Evolutionary conservation across 2,113 vertebrate genomes (phyloP).

Genomic region (Ictalurus furcatus): DNA sequence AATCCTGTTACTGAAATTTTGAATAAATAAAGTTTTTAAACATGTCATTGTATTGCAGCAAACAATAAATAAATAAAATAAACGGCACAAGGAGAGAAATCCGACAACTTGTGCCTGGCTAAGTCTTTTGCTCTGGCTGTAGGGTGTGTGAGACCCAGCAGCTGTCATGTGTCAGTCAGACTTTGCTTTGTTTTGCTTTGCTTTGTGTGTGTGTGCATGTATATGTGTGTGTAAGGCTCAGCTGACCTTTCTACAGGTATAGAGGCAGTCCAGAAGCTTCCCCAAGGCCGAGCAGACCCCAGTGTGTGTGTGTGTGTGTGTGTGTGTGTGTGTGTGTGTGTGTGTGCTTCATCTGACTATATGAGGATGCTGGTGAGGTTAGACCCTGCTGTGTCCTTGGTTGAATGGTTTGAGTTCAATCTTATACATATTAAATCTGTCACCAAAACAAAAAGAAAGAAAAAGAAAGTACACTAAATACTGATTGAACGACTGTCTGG

Average conservation of each 20-base stretch:
- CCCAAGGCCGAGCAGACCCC: constrained; percentile 10
- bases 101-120: neutral
- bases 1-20: neutral
- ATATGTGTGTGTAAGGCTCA: constrained; percentile 18
- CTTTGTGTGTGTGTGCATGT: neutral
- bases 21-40: neutral
- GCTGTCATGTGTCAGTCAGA: constrained; percentile 29
- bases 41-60: no score
- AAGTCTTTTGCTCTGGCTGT: neutral
- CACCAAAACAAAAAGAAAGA: no score
- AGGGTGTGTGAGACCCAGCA: constrained; percentile 14
- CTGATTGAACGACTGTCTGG: neutral
- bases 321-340: neutral
- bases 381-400: neutral
- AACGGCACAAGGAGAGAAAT: neutral
- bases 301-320: constrained; percentile 3
- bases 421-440: neutral
- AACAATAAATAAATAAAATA: no score
- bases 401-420: neutral
- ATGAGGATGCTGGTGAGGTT: neutral
- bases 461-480: neutral
- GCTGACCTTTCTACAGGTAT: constrained; percentile 43
- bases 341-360: neutral
- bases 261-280: neutral
- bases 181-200: neutral